Evolutionary conservation across 2,888 invertebrate genomes (phyloP), one percentile per base, ranked within the genome.

Genomic region (Anthoptus insignis): DNA sequence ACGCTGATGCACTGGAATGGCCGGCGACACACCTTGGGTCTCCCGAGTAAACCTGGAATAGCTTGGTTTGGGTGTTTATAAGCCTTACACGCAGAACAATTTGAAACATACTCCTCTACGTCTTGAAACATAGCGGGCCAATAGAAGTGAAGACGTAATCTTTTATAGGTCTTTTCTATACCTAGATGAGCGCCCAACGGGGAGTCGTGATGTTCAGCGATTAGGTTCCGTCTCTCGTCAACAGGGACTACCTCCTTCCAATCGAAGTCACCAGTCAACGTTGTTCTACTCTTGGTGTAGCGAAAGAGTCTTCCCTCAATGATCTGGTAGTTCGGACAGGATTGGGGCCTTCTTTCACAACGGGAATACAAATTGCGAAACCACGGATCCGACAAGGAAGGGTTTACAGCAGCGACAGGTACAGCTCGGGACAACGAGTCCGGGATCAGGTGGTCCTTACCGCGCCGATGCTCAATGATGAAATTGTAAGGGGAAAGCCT

Each of bases 161-260:
- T 7, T 27, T 29, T 47, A 9, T 32, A 47, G 1, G 58, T 58
- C n/a, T 58, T 58, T 4, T 32, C 29, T 1, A 58, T 6, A 1
- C 57, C 57, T 2, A 47, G 8, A 32, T 58, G 57, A 7, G 45
- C 45, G 47, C 21, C 47, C 22, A 32, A 14, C 0, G 47, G 29
- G 2, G 45, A 29, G 22, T 47, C 47, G 14, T 58, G 57, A 32
- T 47, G 9, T 19, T 45, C 32, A 11, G 19, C 7, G n/a, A n/a
- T n/a, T 0, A 58, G 16, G 5, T 47, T 4, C 9, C 57, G 19
- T 1, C 21, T 21, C 5, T 47, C 32, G 14, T 6, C 0, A 1
- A 32, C 27, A n/a, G n/a, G n/a, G n/a, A 47, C 45, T 1, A 58
- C 58, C 14, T 58, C 58, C 7, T 58, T 58, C 58, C 47, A 58